Conservation (phyloP, 2,113 vertebrate genomes). For the Lophotis ruficrista region DNA sequence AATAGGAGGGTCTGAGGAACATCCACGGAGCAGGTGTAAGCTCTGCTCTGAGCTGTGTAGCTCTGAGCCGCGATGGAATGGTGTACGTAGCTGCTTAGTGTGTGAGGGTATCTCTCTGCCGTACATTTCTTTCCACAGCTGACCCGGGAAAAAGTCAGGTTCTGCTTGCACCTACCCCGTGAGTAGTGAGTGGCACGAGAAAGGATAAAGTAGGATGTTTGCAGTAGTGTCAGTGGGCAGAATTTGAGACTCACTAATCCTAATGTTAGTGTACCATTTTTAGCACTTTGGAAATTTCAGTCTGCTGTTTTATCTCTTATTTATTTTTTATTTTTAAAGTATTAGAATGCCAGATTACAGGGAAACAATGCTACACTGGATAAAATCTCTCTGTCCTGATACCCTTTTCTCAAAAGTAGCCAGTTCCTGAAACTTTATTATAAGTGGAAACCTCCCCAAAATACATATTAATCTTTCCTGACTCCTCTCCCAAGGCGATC, state of each 20-base stretch:
- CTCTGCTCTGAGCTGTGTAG: background rate
- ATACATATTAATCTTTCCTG: background rate
- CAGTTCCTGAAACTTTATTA: background rate
- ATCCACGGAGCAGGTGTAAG: background rate
- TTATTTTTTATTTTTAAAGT: background rate
- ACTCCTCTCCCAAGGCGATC: background rate
- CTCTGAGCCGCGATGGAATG: background rate
- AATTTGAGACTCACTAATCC: background rate
- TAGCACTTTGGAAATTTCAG: background rate
- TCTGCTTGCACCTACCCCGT: background rate
- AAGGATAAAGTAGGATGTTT: background rate
- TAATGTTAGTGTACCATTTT: background rate
- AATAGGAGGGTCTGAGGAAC: background rate
- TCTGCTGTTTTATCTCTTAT: background rate
- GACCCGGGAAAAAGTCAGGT: background rate
- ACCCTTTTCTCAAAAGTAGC: background rate
- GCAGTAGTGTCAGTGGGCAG: background rate
- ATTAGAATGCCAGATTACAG: background rate
- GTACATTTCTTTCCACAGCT: background rate
- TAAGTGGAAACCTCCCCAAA: constrained; percentile 7
- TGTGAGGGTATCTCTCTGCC: background rate
- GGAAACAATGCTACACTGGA: background rate
- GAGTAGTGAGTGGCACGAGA: background rate
- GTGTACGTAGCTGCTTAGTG: background rate
- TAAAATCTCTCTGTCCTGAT: background rate